A percentile compares a stretch with the other conserved stretches of the same genome.
Evolutionary conservation across 2,113 vertebrate species (phyloP).

Genomic region (Scartelaos histophorus): DNA sequence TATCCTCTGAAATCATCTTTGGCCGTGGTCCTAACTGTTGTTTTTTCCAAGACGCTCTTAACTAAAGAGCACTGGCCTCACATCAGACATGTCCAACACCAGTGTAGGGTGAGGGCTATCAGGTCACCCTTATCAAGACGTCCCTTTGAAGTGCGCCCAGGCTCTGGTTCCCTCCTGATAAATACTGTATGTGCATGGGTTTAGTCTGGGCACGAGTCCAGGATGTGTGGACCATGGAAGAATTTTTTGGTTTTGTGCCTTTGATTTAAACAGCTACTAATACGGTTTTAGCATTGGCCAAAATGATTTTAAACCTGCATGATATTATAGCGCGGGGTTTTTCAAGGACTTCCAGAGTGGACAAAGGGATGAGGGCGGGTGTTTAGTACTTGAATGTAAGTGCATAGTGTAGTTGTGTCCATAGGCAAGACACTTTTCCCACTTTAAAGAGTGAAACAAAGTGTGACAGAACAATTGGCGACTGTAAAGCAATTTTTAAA

Average conservation of each 20-base stretch:
- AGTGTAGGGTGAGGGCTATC: constrained; percentile 51
- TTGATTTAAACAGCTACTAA: constrained; percentile 46
- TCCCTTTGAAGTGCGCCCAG: constrained; percentile 64
- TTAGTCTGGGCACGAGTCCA: constrained; percentile 55
- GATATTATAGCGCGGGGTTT: constrained; percentile 20
- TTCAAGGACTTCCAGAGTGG: not conserved
- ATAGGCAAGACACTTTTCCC: no score
- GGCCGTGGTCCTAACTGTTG: not conserved
- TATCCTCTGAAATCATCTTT: not conserved
- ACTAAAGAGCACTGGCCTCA: constrained; percentile 24
- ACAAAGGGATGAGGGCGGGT: not conserved
- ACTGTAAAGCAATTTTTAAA: no score
- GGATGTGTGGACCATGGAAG: constrained; percentile 43
- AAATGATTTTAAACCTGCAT: constrained; percentile 20
- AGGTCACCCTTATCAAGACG: constrained; percentile 56
- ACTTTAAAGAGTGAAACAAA: no score
- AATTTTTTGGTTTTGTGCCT: constrained; percentile 31
- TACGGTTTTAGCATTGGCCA: constrained; percentile 32
- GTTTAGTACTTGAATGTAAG: no score
- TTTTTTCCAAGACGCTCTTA: constrained; percentile 37
- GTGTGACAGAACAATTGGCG: no score
- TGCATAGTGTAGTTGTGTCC: no score
- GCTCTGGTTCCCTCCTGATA: constrained; percentile 63
- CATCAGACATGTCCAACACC: constrained; percentile 28
- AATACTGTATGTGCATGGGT: constrained; percentile 51